phyloP scores from a whole-genome alignment of 1,140 invertebrate genomes.

The Mesaphorura yosii region DNA sequence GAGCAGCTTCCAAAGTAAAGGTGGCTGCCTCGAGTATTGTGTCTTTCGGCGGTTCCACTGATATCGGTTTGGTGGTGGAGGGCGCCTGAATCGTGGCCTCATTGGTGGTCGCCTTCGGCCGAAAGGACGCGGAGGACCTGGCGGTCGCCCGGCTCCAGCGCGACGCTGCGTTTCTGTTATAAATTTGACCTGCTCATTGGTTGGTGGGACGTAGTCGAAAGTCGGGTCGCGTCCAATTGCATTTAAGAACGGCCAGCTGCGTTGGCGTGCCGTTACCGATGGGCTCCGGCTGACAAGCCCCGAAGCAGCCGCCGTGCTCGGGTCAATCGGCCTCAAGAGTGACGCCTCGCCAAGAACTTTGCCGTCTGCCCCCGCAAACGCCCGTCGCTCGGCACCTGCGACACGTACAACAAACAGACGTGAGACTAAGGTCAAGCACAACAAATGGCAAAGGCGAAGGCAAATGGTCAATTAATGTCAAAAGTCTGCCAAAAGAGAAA shows the following conservation, averaged over 20 bases:
- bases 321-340: background rate
- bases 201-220: conserved; percentile 27
- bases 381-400: too few species aligned
- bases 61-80: conserved; percentile 1
- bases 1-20: conserved; percentile 1
- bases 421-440: too few species aligned
- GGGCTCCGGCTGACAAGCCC: background rate
- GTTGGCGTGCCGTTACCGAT: background rate
- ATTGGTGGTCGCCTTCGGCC: background rate
- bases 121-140: background rate
- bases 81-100: background rate
- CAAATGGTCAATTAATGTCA: too few species aligned
- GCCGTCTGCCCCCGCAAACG: background rate
- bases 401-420: too few species aligned
- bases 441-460: too few species aligned
- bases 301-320: background rate
- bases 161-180: too few species aligned
- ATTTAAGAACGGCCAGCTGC: conserved; percentile 22
- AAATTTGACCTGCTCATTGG: conserved; percentile 18
- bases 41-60: too few species aligned
- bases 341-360: background rate
- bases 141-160: background rate
- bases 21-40: background rate
- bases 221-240: conserved; percentile 25
- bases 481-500: too few species aligned